Conservation (phyloP, 2,113 vertebrate species). For the Microcebus lehilahytsara region DNA sequence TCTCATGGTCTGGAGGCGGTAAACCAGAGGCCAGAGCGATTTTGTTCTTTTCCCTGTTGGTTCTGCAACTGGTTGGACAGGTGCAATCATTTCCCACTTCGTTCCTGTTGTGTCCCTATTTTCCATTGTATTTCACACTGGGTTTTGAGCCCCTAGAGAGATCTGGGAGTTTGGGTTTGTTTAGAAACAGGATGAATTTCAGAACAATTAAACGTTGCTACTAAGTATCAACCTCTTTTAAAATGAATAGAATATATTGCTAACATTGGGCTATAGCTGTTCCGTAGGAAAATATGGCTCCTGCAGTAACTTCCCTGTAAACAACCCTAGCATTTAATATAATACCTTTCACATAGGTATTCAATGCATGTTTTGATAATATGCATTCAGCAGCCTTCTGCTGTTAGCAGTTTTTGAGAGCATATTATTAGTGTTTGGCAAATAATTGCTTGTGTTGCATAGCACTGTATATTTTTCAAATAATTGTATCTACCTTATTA, state of each 20-base stretch:
- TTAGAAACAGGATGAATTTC: neutral
- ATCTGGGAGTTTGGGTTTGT: neutral
- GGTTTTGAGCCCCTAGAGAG: neutral
- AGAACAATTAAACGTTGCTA: neutral
- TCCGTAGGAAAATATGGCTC: neutral
- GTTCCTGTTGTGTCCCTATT: neutral
- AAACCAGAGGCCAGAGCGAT: neutral
- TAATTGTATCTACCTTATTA: neutral
- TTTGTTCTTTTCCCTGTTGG: neutral
- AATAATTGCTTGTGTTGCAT: neutral
- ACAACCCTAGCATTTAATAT: neutral
- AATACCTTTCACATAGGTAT: neutral
- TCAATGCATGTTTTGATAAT: neutral
- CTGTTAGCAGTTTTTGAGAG: neutral
- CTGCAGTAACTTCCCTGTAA: neutral
- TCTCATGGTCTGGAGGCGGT: accelerated
- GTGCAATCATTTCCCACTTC: too few species aligned
- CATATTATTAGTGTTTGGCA: neutral
- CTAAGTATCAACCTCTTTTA: neutral
- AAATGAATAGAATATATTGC: neutral
- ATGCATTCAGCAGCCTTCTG: neutral
- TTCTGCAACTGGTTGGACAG: neutral
- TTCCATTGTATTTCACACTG: neutral
- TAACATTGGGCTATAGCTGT: neutral
- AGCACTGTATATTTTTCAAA: neutral